Base-by-base conservation (phyloP, 1,140 invertebrate genomes). In the Megathymus violae region DNA sequence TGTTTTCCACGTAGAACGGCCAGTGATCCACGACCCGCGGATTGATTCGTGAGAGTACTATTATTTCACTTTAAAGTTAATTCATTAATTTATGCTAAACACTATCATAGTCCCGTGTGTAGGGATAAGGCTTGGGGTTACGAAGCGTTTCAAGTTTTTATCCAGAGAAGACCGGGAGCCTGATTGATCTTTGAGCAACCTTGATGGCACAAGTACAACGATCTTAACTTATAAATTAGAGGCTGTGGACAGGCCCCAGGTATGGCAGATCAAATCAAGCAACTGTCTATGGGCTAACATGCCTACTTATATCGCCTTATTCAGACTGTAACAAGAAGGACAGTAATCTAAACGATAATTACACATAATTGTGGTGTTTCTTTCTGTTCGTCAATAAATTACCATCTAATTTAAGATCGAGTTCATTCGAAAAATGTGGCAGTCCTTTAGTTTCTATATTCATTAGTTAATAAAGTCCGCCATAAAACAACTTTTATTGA, bases 321-420 rank as follows among this genome's bases (percentile, higher is more conserved):
- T 36, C 27, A 17, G 56, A 17, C 14, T 31, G 17, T 19, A 36
- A 13, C 17, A 56, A 46, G 65, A 69, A 64, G 70, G 56, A 73
- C 63, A 67, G 69, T 68, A 51, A 73, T 72, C 62, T 71, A 76
- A 65, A 71, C 36, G 16, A 62, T 72, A 80, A 80, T 78, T 77
- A 76, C 63, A 60, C 74, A 80, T 84, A 62, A 48, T 69, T 68
- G 43, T 67, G 56, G 78, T 81, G 61, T 70, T 67, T 82, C 60
- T 52, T 71, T 67, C 59, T 76, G 64, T 71, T 63, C 48, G 67
- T 63, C 63, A 71, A 74, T 70, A 65, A 64, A 71, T 34, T 61
- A 47, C 63, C 65, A 47, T 48, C 67, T 56, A 61, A 59, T 36
- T 43, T 47, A 44, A 56, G 62, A 61, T 66, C 46, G 58, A 52